A percentile compares a stretch with the other conserved stretches of the same genome.
Conservation (phyloP, 1,140 invertebrate species). For the Pteromalus puparum region DNA sequence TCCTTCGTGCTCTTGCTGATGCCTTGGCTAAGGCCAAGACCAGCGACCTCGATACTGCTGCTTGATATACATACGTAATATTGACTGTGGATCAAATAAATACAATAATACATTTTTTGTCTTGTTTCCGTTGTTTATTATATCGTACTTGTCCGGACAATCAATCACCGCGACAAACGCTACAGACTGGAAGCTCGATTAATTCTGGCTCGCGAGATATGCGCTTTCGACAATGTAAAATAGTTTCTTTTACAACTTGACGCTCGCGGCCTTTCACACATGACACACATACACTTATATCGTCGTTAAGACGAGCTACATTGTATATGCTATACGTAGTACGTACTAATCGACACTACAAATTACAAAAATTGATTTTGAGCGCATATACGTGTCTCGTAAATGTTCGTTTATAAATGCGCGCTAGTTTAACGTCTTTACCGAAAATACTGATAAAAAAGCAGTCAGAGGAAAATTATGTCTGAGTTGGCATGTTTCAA, state of each 20-base stretch:
- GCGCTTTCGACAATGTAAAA: background rate
- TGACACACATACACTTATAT: background rate
- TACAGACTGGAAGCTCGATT: background rate
- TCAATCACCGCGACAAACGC: background rate
- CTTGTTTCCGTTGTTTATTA: background rate
- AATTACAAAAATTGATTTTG: background rate
- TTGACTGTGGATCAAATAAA: background rate
- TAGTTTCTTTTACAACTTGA: background rate
- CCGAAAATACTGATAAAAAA: constrained; percentile 37
- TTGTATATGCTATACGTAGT: background rate
- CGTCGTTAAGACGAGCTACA: background rate
- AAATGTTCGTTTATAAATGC: background rate
- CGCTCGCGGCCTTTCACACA: background rate
- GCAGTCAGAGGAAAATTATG: constrained; percentile 9
- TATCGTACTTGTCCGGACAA: background rate
- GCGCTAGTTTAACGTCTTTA: background rate
- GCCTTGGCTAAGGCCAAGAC: background rate
- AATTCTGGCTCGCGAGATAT: background rate
- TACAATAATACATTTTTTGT: background rate
- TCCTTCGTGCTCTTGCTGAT: constrained; percentile 64
- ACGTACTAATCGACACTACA: background rate
- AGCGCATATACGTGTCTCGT: background rate
- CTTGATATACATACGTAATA: background rate
- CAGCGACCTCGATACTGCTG: background rate
- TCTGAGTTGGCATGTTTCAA: constrained; percentile 30